Conservation (phyloP, 2,113 vertebrate genomes). For the Glaucomys volans region DNA sequence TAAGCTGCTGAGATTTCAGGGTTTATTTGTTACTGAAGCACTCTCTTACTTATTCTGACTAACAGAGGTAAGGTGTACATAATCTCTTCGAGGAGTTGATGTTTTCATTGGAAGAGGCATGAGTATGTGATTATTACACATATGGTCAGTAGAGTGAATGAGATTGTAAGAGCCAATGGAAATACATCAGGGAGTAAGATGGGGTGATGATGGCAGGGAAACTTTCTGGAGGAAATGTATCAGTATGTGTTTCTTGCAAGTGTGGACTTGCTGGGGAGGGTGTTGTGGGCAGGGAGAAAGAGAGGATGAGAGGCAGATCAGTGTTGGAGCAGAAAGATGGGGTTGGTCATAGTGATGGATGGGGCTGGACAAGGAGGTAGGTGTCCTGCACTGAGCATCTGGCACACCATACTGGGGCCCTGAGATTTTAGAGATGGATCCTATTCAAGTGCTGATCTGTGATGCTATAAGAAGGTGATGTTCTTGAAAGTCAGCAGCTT, state of each 20-base stretch:
- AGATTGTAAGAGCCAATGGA: not conserved
- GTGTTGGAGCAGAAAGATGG: not conserved
- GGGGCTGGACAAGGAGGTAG: not conserved
- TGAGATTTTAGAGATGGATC: not conserved
- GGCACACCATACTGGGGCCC: not conserved
- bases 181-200: not conserved
- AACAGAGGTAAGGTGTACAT: not conserved
- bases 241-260: not conserved
- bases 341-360: not conserved
- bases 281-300: not conserved
- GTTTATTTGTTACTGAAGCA: not conserved
- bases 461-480: not conserved
- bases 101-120: not conserved
- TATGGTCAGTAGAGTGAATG: not conserved
- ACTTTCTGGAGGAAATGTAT: not conserved
- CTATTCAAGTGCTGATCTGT: not conserved
- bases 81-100: not conserved
- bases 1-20: not conserved
- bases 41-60: not conserved
- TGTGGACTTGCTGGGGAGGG: not conserved
- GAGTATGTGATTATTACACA: not conserved
- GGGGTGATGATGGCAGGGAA: not conserved
- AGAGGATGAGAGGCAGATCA: not conserved
- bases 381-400: no score
- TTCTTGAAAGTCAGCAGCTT: not conserved